phyloP scores from a whole-genome alignment of 2,797 vertebrate species.

The Lagocephalus sceleratus region DNA sequence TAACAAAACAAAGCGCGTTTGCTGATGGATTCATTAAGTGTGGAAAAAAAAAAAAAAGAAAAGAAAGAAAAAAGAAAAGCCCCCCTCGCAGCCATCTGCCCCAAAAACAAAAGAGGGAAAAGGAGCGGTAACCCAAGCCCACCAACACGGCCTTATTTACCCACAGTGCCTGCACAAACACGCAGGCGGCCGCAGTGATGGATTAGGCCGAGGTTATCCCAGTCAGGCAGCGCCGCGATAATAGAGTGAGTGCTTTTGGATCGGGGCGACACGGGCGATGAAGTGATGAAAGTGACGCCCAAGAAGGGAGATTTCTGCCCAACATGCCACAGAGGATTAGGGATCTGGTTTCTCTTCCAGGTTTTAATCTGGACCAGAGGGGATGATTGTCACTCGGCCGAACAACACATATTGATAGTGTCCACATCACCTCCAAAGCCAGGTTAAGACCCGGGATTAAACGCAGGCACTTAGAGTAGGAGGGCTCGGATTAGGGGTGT shows the following conservation, averaged over 20 bases:
- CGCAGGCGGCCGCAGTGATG: constrained; percentile 70
- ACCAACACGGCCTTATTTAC: constrained; percentile 70
- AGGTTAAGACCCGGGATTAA: constrained; percentile 70
- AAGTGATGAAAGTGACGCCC: constrained; percentile 69
- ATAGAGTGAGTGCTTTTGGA: constrained; percentile 59
- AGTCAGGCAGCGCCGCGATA: constrained; percentile 55
- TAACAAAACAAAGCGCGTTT: constrained; percentile 68
- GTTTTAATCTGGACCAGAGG: constrained; percentile 63
- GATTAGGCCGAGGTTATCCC: constrained; percentile 69
- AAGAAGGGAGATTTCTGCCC: constrained; percentile 56
- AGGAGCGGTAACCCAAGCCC: constrained; percentile 67
- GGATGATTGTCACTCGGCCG: constrained; percentile 54
- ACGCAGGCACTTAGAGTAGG: constrained; percentile 58
- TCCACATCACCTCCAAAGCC: constrained; percentile 57
- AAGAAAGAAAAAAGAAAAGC: constrained; percentile 24
- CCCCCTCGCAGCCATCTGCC: constrained; percentile 52
- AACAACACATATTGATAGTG: constrained; percentile 60
- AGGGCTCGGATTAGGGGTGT: constrained; percentile 49
- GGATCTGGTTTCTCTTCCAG: constrained; percentile 65
- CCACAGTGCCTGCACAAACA: constrained; percentile 72
- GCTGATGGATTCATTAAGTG: constrained; percentile 74
- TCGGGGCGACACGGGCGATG: constrained; percentile 31
- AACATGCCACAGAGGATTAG: constrained; percentile 67
- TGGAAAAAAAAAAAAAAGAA: constrained; percentile 56
- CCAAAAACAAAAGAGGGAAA: constrained; percentile 34